Evolutionary conservation across 2,113 vertebrate species (phyloP).

Genomic region (Hystrix brachyura): DNA sequence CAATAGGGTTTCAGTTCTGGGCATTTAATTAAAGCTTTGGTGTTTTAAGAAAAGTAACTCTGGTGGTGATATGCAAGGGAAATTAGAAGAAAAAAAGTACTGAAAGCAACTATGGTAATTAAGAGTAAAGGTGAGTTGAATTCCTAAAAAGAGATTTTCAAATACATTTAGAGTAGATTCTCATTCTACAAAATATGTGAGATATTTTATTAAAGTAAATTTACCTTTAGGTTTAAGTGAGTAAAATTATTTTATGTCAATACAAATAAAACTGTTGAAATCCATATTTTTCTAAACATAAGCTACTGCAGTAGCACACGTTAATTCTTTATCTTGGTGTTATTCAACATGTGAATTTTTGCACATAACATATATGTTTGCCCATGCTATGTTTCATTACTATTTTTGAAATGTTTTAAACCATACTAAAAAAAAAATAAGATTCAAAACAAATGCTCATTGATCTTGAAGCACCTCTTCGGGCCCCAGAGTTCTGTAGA

Average conservation of each 20-base stretch:
- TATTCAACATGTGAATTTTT: not conserved
- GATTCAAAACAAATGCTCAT: not conserved
- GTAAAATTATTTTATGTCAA: not conserved
- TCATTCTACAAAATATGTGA: not conserved
- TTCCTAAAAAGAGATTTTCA: not conserved
- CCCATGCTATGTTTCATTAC: not conserved
- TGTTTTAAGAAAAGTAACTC: not conserved
- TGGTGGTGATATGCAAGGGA: not conserved
- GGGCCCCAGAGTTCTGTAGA: not conserved
- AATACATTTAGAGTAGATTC: not conserved
- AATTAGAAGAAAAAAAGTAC: not conserved
- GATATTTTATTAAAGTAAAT: not conserved
- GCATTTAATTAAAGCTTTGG: not conserved
- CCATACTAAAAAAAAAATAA: not conserved
- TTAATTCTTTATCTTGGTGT: not conserved
- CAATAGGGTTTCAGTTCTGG: not conserved
- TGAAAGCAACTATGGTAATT: not conserved
- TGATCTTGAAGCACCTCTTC: not conserved
- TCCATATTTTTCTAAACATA: constrained; percentile 2
- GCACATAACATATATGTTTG: not conserved
- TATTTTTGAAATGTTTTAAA: not conserved
- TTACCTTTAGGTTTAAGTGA: not conserved
- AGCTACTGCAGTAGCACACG: accelerated
- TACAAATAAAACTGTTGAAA: not conserved
- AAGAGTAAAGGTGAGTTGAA: not conserved